Evolutionary conservation across 2,113 vertebrate genomes (phyloP).

Genomic region (Sprattus sprattus): DNA sequence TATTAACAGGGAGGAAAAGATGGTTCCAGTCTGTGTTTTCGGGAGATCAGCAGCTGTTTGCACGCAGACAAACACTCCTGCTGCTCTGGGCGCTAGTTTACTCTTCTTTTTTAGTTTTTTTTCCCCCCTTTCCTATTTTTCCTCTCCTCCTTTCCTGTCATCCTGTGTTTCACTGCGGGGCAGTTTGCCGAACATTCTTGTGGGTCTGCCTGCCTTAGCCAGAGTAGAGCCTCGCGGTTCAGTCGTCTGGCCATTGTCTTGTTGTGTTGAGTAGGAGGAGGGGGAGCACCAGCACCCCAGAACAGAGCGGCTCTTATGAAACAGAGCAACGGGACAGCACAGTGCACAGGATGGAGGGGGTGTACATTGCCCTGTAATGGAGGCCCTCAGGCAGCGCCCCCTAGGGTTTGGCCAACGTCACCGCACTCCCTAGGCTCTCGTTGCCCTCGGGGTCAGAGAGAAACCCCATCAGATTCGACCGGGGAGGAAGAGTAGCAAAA

Average conservation of each 20-base stretch:
- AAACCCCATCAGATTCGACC: constrained; percentile 29
- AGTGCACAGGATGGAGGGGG: background rate
- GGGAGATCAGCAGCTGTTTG: background rate
- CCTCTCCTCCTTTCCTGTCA: background rate
- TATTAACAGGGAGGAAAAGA: background rate
- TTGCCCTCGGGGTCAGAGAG: constrained; percentile 17
- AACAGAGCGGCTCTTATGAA: constrained; percentile 31
- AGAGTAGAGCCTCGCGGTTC: background rate
- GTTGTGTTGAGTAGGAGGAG: background rate
- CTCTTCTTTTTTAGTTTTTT: background rate
- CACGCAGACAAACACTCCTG: background rate
- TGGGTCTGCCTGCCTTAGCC: background rate
- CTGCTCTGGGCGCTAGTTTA: background rate
- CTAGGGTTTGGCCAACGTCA: constrained; percentile 7
- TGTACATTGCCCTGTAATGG: background rate
- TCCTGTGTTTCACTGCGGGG: background rate
- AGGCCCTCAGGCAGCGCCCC: constrained; percentile 27
- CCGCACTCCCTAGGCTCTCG: background rate
- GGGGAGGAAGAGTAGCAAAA: constrained; percentile 36
- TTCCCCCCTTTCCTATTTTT: background rate
- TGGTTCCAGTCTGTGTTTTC: background rate
- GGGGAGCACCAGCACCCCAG: background rate
- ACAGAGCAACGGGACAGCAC: constrained; percentile 12
- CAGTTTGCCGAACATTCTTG: constrained; percentile 19
- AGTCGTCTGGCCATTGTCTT: constrained; percentile 41